phyloP scores from a whole-genome alignment of 2,888 invertebrate genomes.

The Machimus atricapillus region DNA sequence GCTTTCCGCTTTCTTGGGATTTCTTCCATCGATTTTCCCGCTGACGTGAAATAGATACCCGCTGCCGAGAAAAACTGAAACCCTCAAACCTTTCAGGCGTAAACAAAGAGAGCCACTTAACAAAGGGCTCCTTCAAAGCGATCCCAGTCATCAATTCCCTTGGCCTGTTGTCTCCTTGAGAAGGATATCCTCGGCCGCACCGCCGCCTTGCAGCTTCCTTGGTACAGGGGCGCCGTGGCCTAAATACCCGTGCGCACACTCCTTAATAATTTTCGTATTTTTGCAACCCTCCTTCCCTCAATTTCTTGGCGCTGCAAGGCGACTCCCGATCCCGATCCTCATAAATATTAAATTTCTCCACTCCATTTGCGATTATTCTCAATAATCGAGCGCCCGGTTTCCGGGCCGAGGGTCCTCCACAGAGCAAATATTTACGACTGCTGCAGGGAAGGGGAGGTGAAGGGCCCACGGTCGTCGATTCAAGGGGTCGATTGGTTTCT shows the following conservation, averaged over 20 bases:
- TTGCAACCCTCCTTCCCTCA: neutral
- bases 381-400: slow-evolving; percentile 33
- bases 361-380: slow-evolving; percentile 42
- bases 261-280: neutral
- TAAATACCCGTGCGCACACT: neutral
- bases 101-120: slow-evolving; percentile 33
- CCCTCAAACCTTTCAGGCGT: slow-evolving; percentile 17
- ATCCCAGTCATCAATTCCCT: slow-evolving; percentile 10
- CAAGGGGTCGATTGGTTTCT: neutral
- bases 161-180: neutral
- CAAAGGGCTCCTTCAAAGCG: slow-evolving; percentile 18
- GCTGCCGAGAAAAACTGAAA: neutral
- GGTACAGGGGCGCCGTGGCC: neutral
- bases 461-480: neutral
- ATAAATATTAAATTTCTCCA: slow-evolving; percentile 44
- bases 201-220: neutral
- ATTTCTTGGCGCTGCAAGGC: neutral
- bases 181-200: neutral
- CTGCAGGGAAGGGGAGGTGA: neutral
- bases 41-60: slow-evolving; percentile 3
- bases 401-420: slow-evolving; percentile 11
- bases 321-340: slow-evolving; percentile 16
- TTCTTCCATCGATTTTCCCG: neutral
- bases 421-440: slow-evolving; percentile 34
- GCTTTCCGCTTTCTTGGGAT: neutral